phyloP scores from a whole-genome alignment of 1,140 invertebrate species.

The Leptinotarsa undecemlineata region DNA sequence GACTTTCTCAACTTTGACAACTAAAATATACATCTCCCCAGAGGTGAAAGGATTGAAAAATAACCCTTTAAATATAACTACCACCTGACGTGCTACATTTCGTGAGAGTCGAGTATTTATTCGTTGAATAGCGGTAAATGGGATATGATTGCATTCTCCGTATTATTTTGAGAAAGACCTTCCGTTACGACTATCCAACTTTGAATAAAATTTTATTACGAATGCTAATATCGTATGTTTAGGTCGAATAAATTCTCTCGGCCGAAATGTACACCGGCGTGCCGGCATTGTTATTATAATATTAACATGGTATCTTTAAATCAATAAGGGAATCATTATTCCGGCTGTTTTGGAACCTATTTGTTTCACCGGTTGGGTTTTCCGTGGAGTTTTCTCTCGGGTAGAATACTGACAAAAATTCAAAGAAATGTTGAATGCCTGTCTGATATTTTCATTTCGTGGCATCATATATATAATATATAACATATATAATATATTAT shows the following conservation, averaged over 20 bases:
- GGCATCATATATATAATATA: no score
- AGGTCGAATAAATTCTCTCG: constrained; percentile 16
- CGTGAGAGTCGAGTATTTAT: constrained; percentile 22
- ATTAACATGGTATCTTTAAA: constrained; percentile 15
- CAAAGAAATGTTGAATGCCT: no score
- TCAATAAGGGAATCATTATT: constrained; percentile 8
- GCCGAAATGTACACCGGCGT: constrained; percentile 20
- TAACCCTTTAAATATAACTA: constrained; percentile 12
- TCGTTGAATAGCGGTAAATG: constrained; percentile 9
- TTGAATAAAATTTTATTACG: constrained; percentile 27
- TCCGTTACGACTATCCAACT: constrained; percentile 21
- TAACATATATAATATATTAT: no score
- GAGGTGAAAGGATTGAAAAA: constrained; percentile 6
- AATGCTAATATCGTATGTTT: constrained; percentile 28
- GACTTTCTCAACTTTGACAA: neutral
- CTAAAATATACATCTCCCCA: neutral
- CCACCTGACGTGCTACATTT: constrained; percentile 15
- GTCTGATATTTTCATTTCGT: no score
- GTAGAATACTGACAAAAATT: no score
- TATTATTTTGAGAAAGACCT: constrained; percentile 27
- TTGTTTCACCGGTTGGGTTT: neutral
- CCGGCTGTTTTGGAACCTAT: constrained; percentile 1
- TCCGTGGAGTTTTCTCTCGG: neutral
- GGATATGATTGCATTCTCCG: constrained; percentile 22
- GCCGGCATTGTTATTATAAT: constrained; percentile 23